Base-by-base conservation (phyloP, 2,113 vertebrate species). In the Dicrurus megarhynchus region DNA sequence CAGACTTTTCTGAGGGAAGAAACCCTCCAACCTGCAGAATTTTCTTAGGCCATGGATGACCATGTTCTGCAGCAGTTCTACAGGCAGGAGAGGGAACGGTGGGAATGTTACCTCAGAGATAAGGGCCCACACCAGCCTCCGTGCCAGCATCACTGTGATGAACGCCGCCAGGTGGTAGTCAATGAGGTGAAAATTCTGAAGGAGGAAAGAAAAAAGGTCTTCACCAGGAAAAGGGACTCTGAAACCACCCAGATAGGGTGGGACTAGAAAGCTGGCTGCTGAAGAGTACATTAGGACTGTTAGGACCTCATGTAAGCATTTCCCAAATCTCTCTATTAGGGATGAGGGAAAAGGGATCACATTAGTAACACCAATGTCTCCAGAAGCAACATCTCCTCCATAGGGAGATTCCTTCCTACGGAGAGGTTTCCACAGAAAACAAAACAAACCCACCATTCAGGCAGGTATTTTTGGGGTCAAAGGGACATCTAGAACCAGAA, bases 101-200 rank as follows among this genome's bases (percentile, higher is more conserved):
- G 71, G 67, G 92, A 90, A 82, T 46, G 68, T 98, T 98, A 99
- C 99, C 99, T 99, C 99, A 67, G 99, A 99, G 85, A 99, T 98
- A 67, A 99, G 98, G 35, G 99, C 99, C 99, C 99, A 99, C 46
- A 99, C 99, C 63, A 99, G 98, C 97, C 99, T 99, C 96, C 99
- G 98, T 11, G 99, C 99, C 97, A 99, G 97, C 99, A 99, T 99
- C 96, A 99, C 99, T 52, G 99, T 99, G 97, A 99, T 99, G 97
- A 99, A 99, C 92, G 99, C 98, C 19, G 99, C 99, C 98, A 99
- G 98, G 96, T 99, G 99, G 95, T 99, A 99, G 97, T 99, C 99
- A 98, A 99, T 99, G 96, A 99, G 98, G 97, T 99, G 99, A 96
- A 99, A 99, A 97, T 99, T 99, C 99, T 99, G 93, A 41, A 97